Percentiles rank a stretch among this genome's conserved stretches.
These are phyloP conservation scores for Panonychus citri DNA, from an alignment of 1,140 invertebrate species.

Conservation along the genomic window DNA sequence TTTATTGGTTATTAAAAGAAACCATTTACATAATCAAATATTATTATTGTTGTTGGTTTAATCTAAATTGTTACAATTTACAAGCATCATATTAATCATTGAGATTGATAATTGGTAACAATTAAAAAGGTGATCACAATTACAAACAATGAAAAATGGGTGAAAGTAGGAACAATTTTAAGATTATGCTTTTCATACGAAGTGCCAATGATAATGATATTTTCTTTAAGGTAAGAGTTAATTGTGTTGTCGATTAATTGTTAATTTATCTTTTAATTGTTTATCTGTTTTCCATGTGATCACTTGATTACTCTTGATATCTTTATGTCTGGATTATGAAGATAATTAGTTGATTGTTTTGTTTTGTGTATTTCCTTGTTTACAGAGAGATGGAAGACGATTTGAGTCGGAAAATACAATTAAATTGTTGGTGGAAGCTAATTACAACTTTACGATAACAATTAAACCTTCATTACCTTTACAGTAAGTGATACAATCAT, in stretches of 20 bases:
- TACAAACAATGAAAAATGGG: not conserved
- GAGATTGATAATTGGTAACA: too few species aligned
- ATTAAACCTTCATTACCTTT: slow-evolving; percentile 11
- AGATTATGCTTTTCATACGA: not conserved
- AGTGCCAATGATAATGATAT: not conserved
- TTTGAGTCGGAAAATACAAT: slow-evolving; percentile 13
- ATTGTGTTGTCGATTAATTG: not conserved
- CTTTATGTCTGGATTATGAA: not conserved
- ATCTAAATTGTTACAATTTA: too few species aligned
- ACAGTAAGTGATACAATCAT: not conserved
- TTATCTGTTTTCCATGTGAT: not conserved
- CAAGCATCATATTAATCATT: too few species aligned
- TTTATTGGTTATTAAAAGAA: too few species aligned
- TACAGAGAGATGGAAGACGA: slow-evolving; percentile 13
- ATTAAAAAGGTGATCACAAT: too few species aligned
- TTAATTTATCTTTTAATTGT: not conserved
- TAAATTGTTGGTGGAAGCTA: slow-evolving; percentile 12
- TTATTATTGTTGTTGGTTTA: too few species aligned
- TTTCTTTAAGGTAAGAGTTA: not conserved
- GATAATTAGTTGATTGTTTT: not conserved
- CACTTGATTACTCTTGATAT: not conserved
- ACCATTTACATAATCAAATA: too few species aligned
- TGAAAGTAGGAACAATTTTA: not conserved
- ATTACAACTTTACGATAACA: slow-evolving; percentile 11
- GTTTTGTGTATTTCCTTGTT: not conserved